These are phyloP conservation scores for Pterocles orientalis DNA, from an alignment of 2,113 vertebrate genomes.

Conservation along the genomic window DNA sequence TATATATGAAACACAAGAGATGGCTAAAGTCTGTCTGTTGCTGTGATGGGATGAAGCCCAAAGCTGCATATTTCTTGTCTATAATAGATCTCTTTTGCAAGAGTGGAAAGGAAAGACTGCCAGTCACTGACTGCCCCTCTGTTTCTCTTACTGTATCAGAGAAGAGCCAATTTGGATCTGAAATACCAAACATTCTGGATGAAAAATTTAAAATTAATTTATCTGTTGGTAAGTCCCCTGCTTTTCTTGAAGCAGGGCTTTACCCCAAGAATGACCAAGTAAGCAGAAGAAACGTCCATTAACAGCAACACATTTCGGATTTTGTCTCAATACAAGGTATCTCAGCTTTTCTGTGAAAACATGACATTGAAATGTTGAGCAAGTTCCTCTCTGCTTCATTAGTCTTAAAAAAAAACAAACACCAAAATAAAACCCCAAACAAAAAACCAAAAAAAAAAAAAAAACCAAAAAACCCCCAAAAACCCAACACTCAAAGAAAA, in stretches of 20 bases:
- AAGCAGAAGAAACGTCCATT: background rate
- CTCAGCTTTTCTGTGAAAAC: background rate
- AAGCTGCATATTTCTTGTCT: background rate
- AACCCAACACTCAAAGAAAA: background rate
- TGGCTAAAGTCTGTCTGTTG: background rate
- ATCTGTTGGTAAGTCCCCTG: background rate
- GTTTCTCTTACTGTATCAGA: background rate
- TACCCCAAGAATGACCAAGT: background rate
- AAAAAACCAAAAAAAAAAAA: background rate
- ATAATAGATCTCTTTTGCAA: background rate
- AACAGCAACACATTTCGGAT: background rate
- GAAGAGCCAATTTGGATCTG: background rate
- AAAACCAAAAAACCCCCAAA: background rate
- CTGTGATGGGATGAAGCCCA: constrained; percentile 13
- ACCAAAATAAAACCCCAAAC: background rate
- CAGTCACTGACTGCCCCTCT: background rate
- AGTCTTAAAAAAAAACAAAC: background rate
- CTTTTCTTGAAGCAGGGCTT: background rate
- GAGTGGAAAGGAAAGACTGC: background rate
- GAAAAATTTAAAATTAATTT: background rate
- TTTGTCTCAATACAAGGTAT: background rate
- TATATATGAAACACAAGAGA: background rate
- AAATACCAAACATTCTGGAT: background rate
- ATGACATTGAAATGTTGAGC: background rate
- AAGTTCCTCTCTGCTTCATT: background rate